Base-by-base conservation (phyloP, 2,888 invertebrate genomes). In the Drosophila monieri region DNA sequence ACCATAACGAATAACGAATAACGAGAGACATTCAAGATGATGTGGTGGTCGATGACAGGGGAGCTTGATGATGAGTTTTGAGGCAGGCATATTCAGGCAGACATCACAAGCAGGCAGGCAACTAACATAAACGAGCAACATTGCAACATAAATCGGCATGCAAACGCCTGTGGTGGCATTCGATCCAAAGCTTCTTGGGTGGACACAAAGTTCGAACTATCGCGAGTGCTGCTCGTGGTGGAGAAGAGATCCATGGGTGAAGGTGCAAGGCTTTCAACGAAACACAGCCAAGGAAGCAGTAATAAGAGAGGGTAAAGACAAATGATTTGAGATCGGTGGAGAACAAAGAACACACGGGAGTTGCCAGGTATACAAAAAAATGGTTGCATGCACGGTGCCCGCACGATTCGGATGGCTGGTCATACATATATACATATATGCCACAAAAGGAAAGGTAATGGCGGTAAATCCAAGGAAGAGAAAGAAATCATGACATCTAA, bases 91-190 rank as follows among this genome's bases (percentile, higher is more conserved):
- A 76, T 76, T 73, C 77, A 80, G 81, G 81, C 77, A 76, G 76
- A 72, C 49, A 64, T 49, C 49, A 35, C 14, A 78, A 76, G 83
- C 85, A 81, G 85, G 83, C 83, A 83, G 85, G 83, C 83, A 83
- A 85, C 80, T 77, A 83, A 73, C 58, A 84, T 84, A 67, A 78
- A 66, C 72, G 64, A 70, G 55, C 61, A 54, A 69, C 60, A 66
- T 67, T 67, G 67, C 52, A 69, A 70, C 48, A 54, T 8, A 48
- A 23, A 52, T 54, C 44, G 65, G 43, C 71, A 71, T 71, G 71
- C 71, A 71, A 43, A 65, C 51, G 51, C 46, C 48, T 51, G 49
- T 52, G 21, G 62, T 61, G 52, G 35, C 54, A 58, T 43, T 76
- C 59, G 47, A 41, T 48, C 58, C 55, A 71, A 72, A 64, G 74